A percentile compares a stretch with the other conserved stretches of the same genome.
These are phyloP conservation scores for Acrobasis consociella DNA, from an alignment of 2,888 invertebrate genomes.

Conservation along the genomic window DNA sequence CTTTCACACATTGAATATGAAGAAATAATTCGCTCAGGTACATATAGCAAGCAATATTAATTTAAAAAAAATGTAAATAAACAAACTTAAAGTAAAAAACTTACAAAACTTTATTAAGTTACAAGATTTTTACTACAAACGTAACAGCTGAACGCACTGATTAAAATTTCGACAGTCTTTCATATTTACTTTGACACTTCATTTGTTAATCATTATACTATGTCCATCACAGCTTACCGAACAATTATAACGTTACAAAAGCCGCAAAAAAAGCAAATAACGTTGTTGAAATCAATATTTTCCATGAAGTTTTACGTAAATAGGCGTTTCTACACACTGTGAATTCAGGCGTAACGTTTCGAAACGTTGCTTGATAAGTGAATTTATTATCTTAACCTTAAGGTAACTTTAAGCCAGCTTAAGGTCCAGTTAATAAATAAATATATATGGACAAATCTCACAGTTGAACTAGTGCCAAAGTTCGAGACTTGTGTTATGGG, in stretches of 20 bases:
- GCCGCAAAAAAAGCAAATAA: conserved; percentile 4
- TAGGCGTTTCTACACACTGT: conserved; percentile 14
- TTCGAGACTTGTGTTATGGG: too few species aligned
- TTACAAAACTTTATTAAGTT: too few species aligned
- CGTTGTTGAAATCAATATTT: conserved; percentile 23
- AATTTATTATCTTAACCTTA: conserved; percentile 9
- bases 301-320: conserved; percentile 26
- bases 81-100: too few species aligned
- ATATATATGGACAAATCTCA: too few species aligned
- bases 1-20: too few species aligned
- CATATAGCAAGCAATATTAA: too few species aligned
- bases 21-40: too few species aligned
- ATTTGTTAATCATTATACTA: not conserved
- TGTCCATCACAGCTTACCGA: not conserved
- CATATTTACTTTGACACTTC: not conserved
- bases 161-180: not conserved
- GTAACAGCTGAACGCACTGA: not conserved
- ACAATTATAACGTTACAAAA: conserved; percentile 19
- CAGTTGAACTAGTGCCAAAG: too few species aligned
- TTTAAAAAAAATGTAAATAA: too few species aligned
- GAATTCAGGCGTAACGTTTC: conserved; percentile 18
- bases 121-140: not conserved
- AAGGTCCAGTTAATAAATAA: not conserved
- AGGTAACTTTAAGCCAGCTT: not conserved
- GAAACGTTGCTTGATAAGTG: conserved; percentile 9